Conservation (phyloP, 2,888 invertebrate genomes). For the Pyrrhia umbra region DNA sequence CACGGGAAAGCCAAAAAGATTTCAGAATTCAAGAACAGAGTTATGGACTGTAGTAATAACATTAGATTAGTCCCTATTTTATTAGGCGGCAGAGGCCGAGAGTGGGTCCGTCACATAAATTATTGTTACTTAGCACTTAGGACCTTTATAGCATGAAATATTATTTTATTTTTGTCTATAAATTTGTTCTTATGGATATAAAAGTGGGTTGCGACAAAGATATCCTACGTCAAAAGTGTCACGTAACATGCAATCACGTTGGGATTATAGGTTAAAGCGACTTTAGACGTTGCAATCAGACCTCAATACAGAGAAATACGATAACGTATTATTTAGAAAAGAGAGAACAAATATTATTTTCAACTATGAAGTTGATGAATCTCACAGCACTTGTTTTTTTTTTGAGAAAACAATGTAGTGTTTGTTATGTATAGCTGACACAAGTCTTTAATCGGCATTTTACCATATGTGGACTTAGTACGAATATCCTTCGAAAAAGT, state of each 20-base stretch:
- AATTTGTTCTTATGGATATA: not conserved
- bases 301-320: not conserved
- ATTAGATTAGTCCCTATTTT: conserved; percentile 25
- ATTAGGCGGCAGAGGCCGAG: not conserved
- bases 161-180: conserved; percentile 14
- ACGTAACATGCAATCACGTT: conserved; percentile 2
- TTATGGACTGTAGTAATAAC: conserved; percentile 5
- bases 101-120: conserved; percentile 26
- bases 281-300: not conserved
- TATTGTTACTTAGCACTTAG: conserved; percentile 14
- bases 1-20: not conserved
- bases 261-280: not conserved
- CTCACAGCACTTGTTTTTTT: too few relatives aligned
- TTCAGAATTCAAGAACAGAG: not conserved
- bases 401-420: too few relatives aligned
- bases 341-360: not conserved
- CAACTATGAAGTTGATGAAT: too few relatives aligned
- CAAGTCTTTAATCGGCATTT: too few relatives aligned
- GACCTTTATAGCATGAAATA: conserved; percentile 3
- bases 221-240: not conserved
- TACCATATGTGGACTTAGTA: too few relatives aligned
- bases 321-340: not conserved
- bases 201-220: not conserved
- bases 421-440: too few relatives aligned
- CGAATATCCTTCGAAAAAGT: too few relatives aligned